These are phyloP conservation scores for Nymphalis polychloros DNA, from an alignment of 2,888 invertebrate genomes.

Conservation along the genomic window DNA sequence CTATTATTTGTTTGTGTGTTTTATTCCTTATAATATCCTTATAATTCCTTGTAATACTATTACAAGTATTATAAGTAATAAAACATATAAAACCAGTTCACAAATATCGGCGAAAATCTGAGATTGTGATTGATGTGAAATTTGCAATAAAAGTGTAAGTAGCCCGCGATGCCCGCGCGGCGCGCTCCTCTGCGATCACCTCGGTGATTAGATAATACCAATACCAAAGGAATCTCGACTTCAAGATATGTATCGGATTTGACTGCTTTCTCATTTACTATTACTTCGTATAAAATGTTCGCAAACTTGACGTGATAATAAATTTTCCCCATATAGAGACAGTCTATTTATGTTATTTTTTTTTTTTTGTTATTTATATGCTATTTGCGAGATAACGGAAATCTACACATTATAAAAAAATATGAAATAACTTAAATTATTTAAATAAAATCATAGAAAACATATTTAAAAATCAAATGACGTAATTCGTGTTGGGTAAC, in stretches of 20 bases:
- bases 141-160: slow-evolving; percentile 33
- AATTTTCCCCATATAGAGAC: too few relatives aligned
- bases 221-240: slow-evolving; percentile 38
- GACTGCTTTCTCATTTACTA: slow-evolving; percentile 16
- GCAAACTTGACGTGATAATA: neutral
- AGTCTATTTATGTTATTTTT: too few relatives aligned
- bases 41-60: too few relatives aligned
- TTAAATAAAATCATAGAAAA: too few relatives aligned
- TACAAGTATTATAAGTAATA: too few relatives aligned
- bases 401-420: neutral
- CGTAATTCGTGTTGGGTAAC: slow-evolving; percentile 38
- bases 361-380: too few relatives aligned
- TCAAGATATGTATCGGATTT: slow-evolving; percentile 28
- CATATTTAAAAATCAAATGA: slow-evolving; percentile 13
- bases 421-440: neutral
- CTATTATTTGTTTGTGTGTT: too few relatives aligned
- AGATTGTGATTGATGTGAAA: slow-evolving; percentile 40
- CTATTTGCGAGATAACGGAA: too few relatives aligned
- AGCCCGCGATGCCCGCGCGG: slow-evolving; percentile 26
- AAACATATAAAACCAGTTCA: slow-evolving; percentile 4
- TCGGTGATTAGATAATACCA: slow-evolving; percentile 43
- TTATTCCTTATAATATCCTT: too few relatives aligned
- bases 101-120: slow-evolving; percentile 32
- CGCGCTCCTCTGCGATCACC: slow-evolving; percentile 34
- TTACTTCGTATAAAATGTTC: neutral